A percentile compares a stretch with the other conserved stretches of the same genome.
Conservation (phyloP, 2,113 vertebrate genomes). For the Ageneiosus marmoratus region DNA sequence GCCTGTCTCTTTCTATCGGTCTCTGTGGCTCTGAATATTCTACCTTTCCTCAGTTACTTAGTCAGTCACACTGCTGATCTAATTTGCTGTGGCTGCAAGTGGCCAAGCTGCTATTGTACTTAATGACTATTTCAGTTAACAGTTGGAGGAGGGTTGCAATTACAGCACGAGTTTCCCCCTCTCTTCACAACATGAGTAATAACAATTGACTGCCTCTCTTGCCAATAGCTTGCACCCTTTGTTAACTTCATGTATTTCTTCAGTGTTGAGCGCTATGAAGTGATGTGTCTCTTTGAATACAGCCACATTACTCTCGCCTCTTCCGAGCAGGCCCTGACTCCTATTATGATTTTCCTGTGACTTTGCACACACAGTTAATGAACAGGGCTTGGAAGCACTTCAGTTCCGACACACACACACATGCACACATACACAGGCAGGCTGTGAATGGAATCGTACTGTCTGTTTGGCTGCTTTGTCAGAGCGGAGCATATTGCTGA, state of each 20-base stretch:
- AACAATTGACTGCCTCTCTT: slow-evolving; percentile 68
- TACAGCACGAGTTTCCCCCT: slow-evolving; percentile 68
- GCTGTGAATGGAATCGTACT: slow-evolving; percentile 71
- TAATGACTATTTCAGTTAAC: slow-evolving; percentile 81
- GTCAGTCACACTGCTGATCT: slow-evolving; percentile 69
- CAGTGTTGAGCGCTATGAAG: slow-evolving; percentile 69
- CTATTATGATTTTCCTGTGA: slow-evolving; percentile 76
- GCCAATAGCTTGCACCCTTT: slow-evolving; percentile 75
- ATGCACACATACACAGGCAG: slow-evolving; percentile 21
- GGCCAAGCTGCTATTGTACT: slow-evolving; percentile 78
- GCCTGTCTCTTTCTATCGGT: neutral
- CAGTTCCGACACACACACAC: slow-evolving; percentile 59
- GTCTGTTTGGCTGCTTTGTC: slow-evolving; percentile 70
- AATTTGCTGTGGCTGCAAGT: slow-evolving; percentile 77
- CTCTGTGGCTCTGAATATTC: slow-evolving; percentile 24
- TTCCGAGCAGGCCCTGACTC: slow-evolving; percentile 70
- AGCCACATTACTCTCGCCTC: slow-evolving; percentile 70
- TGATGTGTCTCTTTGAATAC: slow-evolving; percentile 75
- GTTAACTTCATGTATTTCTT: slow-evolving; percentile 78
- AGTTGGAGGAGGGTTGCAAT: slow-evolving; percentile 77
- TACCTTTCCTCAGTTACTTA: slow-evolving; percentile 48
- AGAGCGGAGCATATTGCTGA: slow-evolving; percentile 76
- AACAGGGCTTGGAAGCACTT: slow-evolving; percentile 75
- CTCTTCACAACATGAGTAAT: slow-evolving; percentile 70
- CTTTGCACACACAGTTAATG: slow-evolving; percentile 77